Conservation (phyloP, 2,888 invertebrate species). For the Steinernema hermaphroditum region DNA sequence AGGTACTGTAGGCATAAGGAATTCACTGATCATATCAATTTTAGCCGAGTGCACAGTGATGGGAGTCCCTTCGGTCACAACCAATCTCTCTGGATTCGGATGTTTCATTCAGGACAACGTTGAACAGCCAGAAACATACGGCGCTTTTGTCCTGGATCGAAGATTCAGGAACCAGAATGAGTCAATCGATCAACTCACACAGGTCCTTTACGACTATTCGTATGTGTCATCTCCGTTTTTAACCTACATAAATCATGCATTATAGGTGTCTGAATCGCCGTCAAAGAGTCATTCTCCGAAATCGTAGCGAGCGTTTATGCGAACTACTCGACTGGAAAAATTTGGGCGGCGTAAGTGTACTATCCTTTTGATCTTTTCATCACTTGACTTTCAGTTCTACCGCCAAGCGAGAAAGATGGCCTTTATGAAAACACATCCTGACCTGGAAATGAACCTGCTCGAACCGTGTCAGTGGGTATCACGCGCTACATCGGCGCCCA, state of each 20-base stretch:
- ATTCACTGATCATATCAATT: no score
- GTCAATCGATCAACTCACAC: slow-evolving; percentile 84
- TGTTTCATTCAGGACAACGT: slow-evolving; percentile 77
- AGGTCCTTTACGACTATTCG: slow-evolving; percentile 50
- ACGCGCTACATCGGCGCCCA: slow-evolving; percentile 49
- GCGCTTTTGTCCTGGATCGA: slow-evolving; percentile 95
- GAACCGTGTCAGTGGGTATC: slow-evolving; percentile 55
- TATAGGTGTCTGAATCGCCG: slow-evolving; percentile 77
- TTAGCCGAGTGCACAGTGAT: slow-evolving; percentile 97
- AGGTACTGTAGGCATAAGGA: no score
- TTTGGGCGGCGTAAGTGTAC: slow-evolving; percentile 76
- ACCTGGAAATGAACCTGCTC: slow-evolving; percentile 73
- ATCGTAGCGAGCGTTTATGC: slow-evolving; percentile 94
- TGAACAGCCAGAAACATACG: slow-evolving; percentile 94
- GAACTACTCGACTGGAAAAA: slow-evolving; percentile 98
- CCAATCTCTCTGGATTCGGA: slow-evolving; percentile 85
- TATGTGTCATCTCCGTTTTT: background rate
- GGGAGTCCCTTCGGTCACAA: slow-evolving; percentile 97
- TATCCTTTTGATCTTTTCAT: no score
- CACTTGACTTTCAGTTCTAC: slow-evolving; percentile 85
- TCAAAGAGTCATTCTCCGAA: slow-evolving; percentile 95
- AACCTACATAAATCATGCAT: background rate
- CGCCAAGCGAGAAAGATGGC: slow-evolving; percentile 90
- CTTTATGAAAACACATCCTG: slow-evolving; percentile 81
- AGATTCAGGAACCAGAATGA: slow-evolving; percentile 85